Base-by-base conservation (phyloP, 2,113 vertebrate genomes). In the Embiotoca jacksoni region DNA sequence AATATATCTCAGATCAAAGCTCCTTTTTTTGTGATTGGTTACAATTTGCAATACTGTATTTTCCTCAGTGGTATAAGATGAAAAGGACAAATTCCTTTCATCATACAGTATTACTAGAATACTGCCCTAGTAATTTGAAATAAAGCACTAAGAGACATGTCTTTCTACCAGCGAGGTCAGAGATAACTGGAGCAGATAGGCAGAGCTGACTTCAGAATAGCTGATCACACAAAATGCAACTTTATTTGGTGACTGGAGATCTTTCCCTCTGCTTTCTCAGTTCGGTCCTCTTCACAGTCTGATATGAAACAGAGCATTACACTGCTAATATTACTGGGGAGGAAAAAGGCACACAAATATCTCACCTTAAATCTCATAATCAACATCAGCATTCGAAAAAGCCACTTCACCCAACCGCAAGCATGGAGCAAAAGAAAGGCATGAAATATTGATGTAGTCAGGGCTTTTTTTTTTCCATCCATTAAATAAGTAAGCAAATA, bases 381-480 rank as follows among this genome's bases (percentile, higher is more conserved):
- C 41, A 71, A 41, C 44, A 63, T 74, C 59, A 75, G 39, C 70
- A 46, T 70, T 72, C 59, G 2, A 41, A 72, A 78, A 78, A 64
- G 4, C 3, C 5, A 15, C 47, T 57, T 59, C 50, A 16, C 30
- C 41, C 37, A 36, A 23, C 36, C 31, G 15, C 63, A 69, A 5
- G 36, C 59, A 6, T 6, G 6, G 52, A 64, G 66, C 3, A 65
- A 37, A 31, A 15, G 37, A 80, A 68, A 46, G 50, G 11, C 67
- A 85, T 92, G 4, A 85, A 88, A 90, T 90, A 91, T 87, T 83
- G 66, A 88, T 73, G 64, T 58, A 46, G 65, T 75, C 49, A 65
- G 57, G 60, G 75, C 78, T 70, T 81, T 89, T 82, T 89, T 82
- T 88, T 86, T 76, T 64, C 72, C 32, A 50, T 88, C 71, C 59